These are phyloP conservation scores for Acleris literana DNA, from an alignment of 2,888 invertebrate genomes.

Conservation along the genomic window DNA sequence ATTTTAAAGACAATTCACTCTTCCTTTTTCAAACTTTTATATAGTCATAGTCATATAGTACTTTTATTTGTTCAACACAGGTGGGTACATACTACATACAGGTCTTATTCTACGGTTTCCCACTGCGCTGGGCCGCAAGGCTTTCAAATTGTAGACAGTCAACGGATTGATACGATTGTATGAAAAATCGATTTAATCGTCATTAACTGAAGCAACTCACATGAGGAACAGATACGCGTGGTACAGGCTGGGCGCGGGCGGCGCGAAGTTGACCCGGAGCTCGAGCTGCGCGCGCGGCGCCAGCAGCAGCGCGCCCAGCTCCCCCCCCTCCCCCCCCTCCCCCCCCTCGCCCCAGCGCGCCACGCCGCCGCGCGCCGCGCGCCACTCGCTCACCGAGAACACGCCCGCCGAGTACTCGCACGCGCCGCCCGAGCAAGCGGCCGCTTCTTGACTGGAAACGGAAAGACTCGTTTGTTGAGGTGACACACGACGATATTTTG, in stretches of 20 bases:
- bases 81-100: too few species aligned
- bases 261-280: constrained; percentile 75
- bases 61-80: too few species aligned
- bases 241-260: constrained; percentile 65
- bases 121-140: too few species aligned
- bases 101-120: too few species aligned
- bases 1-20: too few species aligned
- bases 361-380: constrained; percentile 38
- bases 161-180: too few species aligned
- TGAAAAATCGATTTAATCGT: too few species aligned
- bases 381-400: constrained; percentile 55
- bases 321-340: constrained; percentile 28
- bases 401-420: constrained; percentile 46
- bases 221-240: constrained; percentile 80
- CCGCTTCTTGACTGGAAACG: constrained; percentile 39
- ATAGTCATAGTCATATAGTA: too few species aligned
- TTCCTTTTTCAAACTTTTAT: too few species aligned
- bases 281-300: constrained; percentile 82
- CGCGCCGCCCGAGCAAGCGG: constrained; percentile 38
- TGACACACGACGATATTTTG: background rate
- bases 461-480: background rate
- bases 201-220: constrained; percentile 51
- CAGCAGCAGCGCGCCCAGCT: constrained; percentile 66
- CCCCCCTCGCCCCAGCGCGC: constrained; percentile 38
- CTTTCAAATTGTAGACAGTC: too few species aligned